Evolutionary conservation across 2,888 invertebrate genomes (phyloP).

Genomic region (Spodoptera littoralis): DNA sequence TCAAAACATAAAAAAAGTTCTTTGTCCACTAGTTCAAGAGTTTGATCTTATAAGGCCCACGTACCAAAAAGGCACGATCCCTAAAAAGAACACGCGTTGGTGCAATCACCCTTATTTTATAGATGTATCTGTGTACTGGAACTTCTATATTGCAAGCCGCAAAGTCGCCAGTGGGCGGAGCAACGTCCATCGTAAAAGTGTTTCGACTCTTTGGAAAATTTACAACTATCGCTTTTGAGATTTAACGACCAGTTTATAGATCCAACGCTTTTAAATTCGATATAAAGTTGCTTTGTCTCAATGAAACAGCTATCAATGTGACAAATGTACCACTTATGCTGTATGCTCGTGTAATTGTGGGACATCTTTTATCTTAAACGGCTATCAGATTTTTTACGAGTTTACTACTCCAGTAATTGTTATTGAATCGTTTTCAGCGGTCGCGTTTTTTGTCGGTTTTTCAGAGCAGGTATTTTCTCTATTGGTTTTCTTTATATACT

Average conservation of each 20-base stretch:
- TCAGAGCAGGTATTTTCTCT: slow-evolving; percentile 11
- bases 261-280: slow-evolving; percentile 82
- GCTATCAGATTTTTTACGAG: slow-evolving; percentile 47
- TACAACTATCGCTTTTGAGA: slow-evolving; percentile 85
- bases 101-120: slow-evolving; percentile 74
- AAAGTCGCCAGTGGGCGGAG: slow-evolving; percentile 84
- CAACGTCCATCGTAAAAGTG: slow-evolving; percentile 83
- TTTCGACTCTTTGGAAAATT: slow-evolving; percentile 80
- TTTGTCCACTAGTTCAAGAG: slow-evolving; percentile 33
- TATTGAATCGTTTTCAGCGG: slow-evolving; percentile 9
- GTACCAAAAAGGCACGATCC: slow-evolving; percentile 45
- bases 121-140: slow-evolving; percentile 73
- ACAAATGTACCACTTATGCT: slow-evolving; percentile 69
- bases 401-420: slow-evolving; percentile 25
- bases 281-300: slow-evolving; percentile 83
- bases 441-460: slow-evolving; percentile 11
- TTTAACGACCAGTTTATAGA: slow-evolving; percentile 88
- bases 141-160: slow-evolving; percentile 75
- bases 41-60: slow-evolving; percentile 32
- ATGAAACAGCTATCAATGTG: slow-evolving; percentile 72
- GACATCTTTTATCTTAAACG: slow-evolving; percentile 60
- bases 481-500: neutral
- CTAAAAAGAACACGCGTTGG: slow-evolving; percentile 48
- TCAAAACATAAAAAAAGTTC: slow-evolving; percentile 19
- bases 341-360: slow-evolving; percentile 65